Conservation (phyloP, 2,888 invertebrate species). For the Platerodrilus igneus region DNA sequence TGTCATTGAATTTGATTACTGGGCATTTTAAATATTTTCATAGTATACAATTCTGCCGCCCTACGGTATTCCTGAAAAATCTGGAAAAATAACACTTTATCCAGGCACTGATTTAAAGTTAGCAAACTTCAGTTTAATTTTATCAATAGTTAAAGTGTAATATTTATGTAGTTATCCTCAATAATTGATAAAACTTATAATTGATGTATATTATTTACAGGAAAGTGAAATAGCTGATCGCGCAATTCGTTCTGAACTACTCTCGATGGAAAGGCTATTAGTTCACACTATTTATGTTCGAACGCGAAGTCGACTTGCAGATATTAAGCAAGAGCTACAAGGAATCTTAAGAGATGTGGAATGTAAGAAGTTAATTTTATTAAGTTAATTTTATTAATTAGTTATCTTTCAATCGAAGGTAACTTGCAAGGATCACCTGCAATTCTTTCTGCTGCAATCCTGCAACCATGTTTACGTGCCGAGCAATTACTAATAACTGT, state of each 20-base stretch:
- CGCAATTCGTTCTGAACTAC: constrained; percentile 80
- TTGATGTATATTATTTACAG: constrained; percentile 37
- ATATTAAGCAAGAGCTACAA: constrained; percentile 73
- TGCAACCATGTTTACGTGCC: constrained; percentile 85
- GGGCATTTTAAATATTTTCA: too few relatives aligned
- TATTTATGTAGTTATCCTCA: too few relatives aligned
- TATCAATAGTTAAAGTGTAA: too few relatives aligned
- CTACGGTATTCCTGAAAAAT: too few relatives aligned
- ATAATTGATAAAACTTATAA: too few relatives aligned
- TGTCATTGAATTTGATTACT: too few relatives aligned
- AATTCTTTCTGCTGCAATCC: constrained; percentile 83
- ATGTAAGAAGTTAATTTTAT: constrained; percentile 50
- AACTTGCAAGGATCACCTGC: constrained; percentile 88
- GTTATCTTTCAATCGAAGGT: constrained; percentile 56
- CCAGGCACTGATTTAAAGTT: too few relatives aligned
- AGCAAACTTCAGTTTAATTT: too few relatives aligned
- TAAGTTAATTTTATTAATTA: constrained; percentile 1
- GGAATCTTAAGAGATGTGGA: constrained; percentile 67
- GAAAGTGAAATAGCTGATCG: constrained; percentile 67
- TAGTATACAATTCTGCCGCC: too few relatives aligned
- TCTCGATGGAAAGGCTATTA: constrained; percentile 92
- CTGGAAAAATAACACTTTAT: too few relatives aligned
- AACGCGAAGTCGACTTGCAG: constrained; percentile 76
- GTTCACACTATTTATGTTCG: constrained; percentile 94
- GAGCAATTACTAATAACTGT: constrained; percentile 90